Evolutionary conservation across 2,113 vertebrate genomes (phyloP), one percentile per base, ranked within the genome.

Genomic region (Entomyzon cyanotis): DNA sequence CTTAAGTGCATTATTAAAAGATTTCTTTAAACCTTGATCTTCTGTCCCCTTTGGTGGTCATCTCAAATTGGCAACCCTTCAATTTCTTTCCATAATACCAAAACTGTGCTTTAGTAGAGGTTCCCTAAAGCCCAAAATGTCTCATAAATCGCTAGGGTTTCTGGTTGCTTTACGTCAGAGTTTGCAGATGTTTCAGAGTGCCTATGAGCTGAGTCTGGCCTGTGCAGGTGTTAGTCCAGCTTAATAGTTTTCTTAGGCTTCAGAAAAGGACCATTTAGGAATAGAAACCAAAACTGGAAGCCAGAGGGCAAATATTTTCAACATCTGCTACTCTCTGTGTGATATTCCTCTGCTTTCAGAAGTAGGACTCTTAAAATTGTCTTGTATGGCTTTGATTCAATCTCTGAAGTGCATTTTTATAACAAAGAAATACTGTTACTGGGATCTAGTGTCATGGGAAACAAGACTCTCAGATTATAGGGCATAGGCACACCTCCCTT

Each of bases 361-460:
- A 92, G 37, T 39, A 83, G 3, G 7, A 71, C 64, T 73, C 79
- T 90, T 92, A 64, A 77, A 92, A 81, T 75, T 67, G 50, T 69
- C 68, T 89, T 90, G 60, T 75, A 60, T 69, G 64, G 71, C 70
- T 96, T 94, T 44, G 60, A 55, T 77, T 94, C 85, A 89, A 37
- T 49, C 47, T 93, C 64, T 81, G 79, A 86, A 95, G 82, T 75
- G 68, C 73, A 59, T 90, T 96, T 87, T 89, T 93, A 22, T 68
- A 92, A 84, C 71, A 92, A 92, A 81, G 82, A 90, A 90, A 82
- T 83, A 56, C 73, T 93, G 82, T 96, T 93, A 81, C 64, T 5
- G 1, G 64, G 88, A 90, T 84, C 76, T 76, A 93, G 83, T 69
- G 71, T 86, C 80, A 84, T 21, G 44, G 80, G 73, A 93, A 95